Evolutionary conservation across 1,140 invertebrate genomes (phyloP), one percentile per base, ranked within the genome.

Genomic region (Sesamia nonagrioides): DNA sequence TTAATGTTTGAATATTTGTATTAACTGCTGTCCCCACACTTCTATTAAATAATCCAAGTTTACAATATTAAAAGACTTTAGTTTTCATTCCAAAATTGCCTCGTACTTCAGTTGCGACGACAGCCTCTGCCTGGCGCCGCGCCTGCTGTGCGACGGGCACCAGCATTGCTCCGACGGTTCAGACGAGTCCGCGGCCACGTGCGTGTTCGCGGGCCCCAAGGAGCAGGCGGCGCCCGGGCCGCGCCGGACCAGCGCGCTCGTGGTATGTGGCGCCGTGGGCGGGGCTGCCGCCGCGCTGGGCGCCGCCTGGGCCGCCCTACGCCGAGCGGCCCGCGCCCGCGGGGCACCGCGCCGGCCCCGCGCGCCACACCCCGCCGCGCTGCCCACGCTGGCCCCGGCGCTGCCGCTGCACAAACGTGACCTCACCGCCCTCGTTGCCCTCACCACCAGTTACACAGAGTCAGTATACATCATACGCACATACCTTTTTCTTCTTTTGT

Each of bases 161-260:
- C 96, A 96, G 1, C 95, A 97, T 86, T 98, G 97, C 87, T 96
- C 96, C 0, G 97, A 97, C 86, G 97, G 97, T 2, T 96, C 97
- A 2, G 97, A 98, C 88, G 97, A 98, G 88, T 94, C 95, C 6
- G 92, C 95, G 0, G 95, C 96, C 0, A 95, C 95, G 7, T 97
- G 97, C 79, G 90, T 95, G 9, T 89, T 90, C 72, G 81, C 96
- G 92, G 54, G 45, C 33, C 50, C 50, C 33, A 35, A 35, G 27
- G 40, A 35, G 5, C 73, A 75, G 5, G 42, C 56, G 3, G 61
- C 61, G 42, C 27, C 68, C n/a, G 50, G 69, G 48, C 15, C 74
- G 35, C 35, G 35, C 2, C 61, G 11, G 33, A 85, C 84, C 63
- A 85, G 79, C 84, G 89, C 88, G 52, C 78, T 90, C 52, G 86